phyloP scores from a whole-genome alignment of 2,113 vertebrate species.

The Octodon degus region DNA sequence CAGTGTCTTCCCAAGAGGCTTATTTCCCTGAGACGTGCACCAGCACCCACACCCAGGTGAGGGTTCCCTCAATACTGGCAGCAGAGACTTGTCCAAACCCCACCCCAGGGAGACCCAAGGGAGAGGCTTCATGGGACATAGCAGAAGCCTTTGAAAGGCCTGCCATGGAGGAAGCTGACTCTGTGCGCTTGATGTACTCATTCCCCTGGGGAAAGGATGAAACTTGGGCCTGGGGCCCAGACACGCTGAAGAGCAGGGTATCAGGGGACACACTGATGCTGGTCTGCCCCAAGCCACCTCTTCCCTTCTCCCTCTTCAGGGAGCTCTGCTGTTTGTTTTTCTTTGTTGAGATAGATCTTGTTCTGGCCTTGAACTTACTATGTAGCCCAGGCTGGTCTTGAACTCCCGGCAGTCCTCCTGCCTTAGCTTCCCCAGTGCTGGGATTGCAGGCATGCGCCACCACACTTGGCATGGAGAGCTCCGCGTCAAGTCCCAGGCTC shows the following conservation, averaged over 20 bases:
- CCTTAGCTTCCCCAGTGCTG: neutral
- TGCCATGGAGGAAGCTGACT: neutral
- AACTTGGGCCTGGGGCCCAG: neutral
- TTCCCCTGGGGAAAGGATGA: neutral
- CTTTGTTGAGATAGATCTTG: neutral
- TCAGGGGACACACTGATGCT: no score
- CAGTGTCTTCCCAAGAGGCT: neutral
- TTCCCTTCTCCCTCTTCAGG: neutral
- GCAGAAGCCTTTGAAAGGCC: neutral
- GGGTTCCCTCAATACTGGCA: neutral
- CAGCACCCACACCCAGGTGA: neutral
- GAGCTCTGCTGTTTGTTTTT: neutral
- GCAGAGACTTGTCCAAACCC: neutral
- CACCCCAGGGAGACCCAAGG: neutral
- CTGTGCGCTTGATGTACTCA: neutral
- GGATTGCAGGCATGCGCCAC: neutral
- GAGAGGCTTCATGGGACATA: neutral
- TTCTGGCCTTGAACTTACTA: neutral
- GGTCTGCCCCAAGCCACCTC: neutral
- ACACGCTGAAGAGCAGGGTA: neutral
- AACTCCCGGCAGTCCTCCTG: neutral
- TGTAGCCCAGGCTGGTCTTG: neutral
- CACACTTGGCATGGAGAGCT: neutral
- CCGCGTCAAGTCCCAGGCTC: neutral
- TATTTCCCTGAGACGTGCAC: rapidly evolving